Evolutionary conservation across 2,797 vertebrate genomes (phyloP), one percentile per base, ranked within the genome.

Genomic region (Eupleurogrammus muticus): DNA sequence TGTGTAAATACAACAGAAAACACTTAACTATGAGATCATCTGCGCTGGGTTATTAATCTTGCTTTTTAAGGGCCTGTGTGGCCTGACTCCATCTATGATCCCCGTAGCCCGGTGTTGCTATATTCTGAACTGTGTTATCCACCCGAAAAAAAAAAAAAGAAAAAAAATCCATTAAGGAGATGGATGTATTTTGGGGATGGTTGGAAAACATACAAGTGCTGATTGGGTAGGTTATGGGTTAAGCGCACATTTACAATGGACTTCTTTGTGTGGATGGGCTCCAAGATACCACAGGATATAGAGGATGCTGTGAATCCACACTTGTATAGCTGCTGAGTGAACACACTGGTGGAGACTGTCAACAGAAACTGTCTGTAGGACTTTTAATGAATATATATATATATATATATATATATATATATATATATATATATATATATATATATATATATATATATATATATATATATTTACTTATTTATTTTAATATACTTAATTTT

Each of bases 11-110:
- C 89, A 92, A 93, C 87, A 89, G 86, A 92, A 93, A 93, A 94
- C 93, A 94, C 93, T 94, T 94, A 94, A 92, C 92, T 91, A 92
- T 94, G 94, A 95, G 92, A 94, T 95, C 92, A 95, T 93, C 87
- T 87, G 81, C 67, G 35, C 69, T 10, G 52, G 79, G 90, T 92
- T 94, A 95, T 95, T 92, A 92, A 94, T 94, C 90, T 93, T 79
- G 89, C 88, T 92, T 93, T 94, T 92, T 91, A 92, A 88, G 73
- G 90, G 78, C 82, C 73, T 64, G 68, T 83, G 84, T 86, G 89
- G 77, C 75, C 80, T 71, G 83, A 83, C 84, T 92, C 77, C 78
- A 72, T 86, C 79, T 66, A 59, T 85, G 80, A 80, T 82, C 73
- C 74, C 78, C 55, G 54, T 44, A 35, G 53, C 51, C 66, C 35